phyloP scores from a whole-genome alignment of 2,888 invertebrate genomes.

The Campaea margaritaria region DNA sequence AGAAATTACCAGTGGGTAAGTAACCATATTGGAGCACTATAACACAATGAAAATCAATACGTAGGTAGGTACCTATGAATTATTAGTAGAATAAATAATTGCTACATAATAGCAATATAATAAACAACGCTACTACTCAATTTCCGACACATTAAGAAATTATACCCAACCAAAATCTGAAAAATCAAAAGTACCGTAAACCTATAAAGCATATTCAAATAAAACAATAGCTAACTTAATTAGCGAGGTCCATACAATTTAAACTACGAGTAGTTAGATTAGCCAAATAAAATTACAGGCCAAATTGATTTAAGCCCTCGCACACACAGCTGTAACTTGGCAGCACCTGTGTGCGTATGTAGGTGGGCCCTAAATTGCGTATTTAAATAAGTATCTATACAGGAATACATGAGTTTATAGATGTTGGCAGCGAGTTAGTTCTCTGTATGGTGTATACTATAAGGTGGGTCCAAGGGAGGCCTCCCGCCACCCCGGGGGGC shows the following conservation, averaged over 20 bases:
- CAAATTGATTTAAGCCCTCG: slow-evolving; percentile 72
- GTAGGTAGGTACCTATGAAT: no score
- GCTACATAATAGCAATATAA: no score
- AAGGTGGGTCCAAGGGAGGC: slow-evolving; percentile 68
- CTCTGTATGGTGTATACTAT: slow-evolving; percentile 80
- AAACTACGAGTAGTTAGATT: slow-evolving; percentile 58
- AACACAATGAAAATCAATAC: no score
- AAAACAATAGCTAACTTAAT: slow-evolving; percentile 39
- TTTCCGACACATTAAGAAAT: no score
- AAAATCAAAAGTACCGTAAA: slow-evolving; percentile 3
- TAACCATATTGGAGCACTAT: no score
- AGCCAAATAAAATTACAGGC: slow-evolving; percentile 66
- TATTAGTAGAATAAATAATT: no score
- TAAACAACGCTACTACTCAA: no score
- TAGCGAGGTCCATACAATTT: slow-evolving; percentile 55
- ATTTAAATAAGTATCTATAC: slow-evolving; percentile 79
- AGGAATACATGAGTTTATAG: slow-evolving; percentile 79
- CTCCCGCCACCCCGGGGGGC: slow-evolving; percentile 57
- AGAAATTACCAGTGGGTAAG: no score
- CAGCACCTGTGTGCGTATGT: slow-evolving; percentile 39
- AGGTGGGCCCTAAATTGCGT: slow-evolving; percentile 73
- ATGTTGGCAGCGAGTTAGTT: slow-evolving; percentile 81
- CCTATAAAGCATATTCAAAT: slow-evolving; percentile 22
- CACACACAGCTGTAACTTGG: slow-evolving; percentile 43
- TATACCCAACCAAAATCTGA: neutral